phyloP scores from a whole-genome alignment of 2,888 invertebrate species.

The Heteromurus nitidus region DNA sequence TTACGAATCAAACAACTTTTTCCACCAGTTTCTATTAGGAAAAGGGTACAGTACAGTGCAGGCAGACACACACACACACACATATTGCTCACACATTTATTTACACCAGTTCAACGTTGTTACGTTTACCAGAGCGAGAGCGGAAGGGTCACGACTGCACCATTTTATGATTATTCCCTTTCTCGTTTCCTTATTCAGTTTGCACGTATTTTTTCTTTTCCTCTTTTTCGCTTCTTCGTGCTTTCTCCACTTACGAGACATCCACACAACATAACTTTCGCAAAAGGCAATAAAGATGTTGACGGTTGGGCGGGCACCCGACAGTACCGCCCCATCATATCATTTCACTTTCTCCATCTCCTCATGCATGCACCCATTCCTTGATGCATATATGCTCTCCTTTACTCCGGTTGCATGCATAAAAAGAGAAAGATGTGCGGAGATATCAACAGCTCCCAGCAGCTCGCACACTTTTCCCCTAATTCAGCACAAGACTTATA shows the following conservation, averaged over 20 bases:
- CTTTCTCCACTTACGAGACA: neutral
- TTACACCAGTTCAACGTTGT: slow-evolving; percentile 39
- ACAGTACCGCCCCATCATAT: slow-evolving; percentile 57
- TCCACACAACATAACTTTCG: slow-evolving; percentile 20
- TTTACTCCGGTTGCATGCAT: no score
- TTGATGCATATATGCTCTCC: slow-evolving; percentile 8
- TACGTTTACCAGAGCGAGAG: slow-evolving; percentile 36
- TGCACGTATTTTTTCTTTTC: slow-evolving; percentile 28
- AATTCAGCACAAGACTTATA: slow-evolving; percentile 2
- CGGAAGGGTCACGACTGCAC: slow-evolving; percentile 65
- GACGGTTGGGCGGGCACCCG: slow-evolving; percentile 61
- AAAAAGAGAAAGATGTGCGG: neutral
- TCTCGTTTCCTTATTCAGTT: slow-evolving; percentile 29
- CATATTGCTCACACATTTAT: slow-evolving; percentile 44
- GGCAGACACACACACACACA: neutral
- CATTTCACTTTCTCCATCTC: slow-evolving; percentile 46
- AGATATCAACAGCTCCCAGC: neutral
- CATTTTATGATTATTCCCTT: slow-evolving; percentile 63
- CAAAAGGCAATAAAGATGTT: slow-evolving; percentile 61
- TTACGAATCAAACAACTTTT: slow-evolving; percentile 14
- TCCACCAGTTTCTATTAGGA: no score
- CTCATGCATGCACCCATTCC: slow-evolving; percentile 1
- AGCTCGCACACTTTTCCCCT: slow-evolving; percentile 2
- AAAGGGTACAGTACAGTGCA: no score
- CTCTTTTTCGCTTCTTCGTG: slow-evolving; percentile 29